Evolutionary conservation across 2,797 vertebrate species (phyloP), one percentile per base, ranked within the genome.

Genomic region (Sebastiscus albofasciatus): DNA sequence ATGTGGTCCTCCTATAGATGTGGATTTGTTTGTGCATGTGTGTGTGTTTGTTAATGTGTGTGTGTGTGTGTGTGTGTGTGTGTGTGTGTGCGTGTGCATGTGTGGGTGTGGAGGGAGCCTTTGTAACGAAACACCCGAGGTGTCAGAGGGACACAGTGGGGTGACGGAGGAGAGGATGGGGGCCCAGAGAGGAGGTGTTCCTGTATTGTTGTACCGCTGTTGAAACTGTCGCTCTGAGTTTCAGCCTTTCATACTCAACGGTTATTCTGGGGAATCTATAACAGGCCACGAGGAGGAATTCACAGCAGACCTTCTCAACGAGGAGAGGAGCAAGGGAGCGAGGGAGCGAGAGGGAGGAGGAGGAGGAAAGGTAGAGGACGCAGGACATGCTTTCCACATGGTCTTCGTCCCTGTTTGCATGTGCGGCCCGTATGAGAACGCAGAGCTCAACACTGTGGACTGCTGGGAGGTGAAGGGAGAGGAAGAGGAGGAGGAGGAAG

Each of bases 111-210:
- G 70, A 77, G 90, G 34, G 70, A 77, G 90, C 77, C 83, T 91
- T 93, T 91, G 93, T 94, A 93, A 95, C 76, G 22, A 80, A 93
- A 94, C 89, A 91, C 91, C 90, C 71, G 80, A 92, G 91, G 91
- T 90, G 92, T 93, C 89, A 82, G 80, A 84, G 83, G 80, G 81
- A 90, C 88, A 80, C 87, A 62, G 88, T 82, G 80, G 88, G 89
- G 87, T 75, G 91, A 85, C 77, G 68, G 83, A 82, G 86, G 75
- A 80, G 79, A 77, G 86, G 90, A 73, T 66, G 87, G 87, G 89
- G 87, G 90, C 83, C 77, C 67, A 8, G 64, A 77, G 81, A 81
- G 92, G 91, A 86, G 91, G 88, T 87, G 90, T 92, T 93, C 83
- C 88, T 90, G 89, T 79, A 89, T 92, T 93, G 91, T 94, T 93